phyloP scores from a whole-genome alignment of 2,113 vertebrate genomes.

The Equus przewalskii region DNA sequence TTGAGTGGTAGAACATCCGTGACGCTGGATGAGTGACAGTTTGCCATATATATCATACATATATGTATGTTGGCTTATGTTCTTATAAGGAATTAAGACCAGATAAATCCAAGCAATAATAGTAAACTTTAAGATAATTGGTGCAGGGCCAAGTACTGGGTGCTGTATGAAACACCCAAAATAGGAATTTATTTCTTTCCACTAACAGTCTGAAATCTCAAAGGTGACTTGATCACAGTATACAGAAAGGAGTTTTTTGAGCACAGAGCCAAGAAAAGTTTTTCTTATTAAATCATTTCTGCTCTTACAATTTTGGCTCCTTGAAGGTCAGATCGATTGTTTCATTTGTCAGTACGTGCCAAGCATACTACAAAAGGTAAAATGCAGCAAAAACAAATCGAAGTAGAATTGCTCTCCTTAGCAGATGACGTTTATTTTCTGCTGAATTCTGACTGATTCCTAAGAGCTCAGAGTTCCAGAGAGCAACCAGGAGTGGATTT shows the following conservation, averaged over 20 bases:
- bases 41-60: background rate
- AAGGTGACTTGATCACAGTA: background rate
- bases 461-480: background rate
- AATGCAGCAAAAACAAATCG: background rate
- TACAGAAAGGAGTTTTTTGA: background rate
- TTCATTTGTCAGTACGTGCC: background rate
- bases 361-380: background rate
- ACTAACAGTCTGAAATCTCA: slow-evolving; percentile 30
- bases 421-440: background rate
- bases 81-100: slow-evolving; percentile 29
- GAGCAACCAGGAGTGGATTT: background rate
- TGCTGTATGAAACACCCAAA: background rate
- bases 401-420: background rate
- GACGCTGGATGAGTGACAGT: background rate
- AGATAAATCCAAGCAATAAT: background rate
- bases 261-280: background rate
- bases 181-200: background rate
- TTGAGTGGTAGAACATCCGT: background rate
- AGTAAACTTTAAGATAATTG: background rate
- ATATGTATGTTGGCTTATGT: background rate
- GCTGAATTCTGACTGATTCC: background rate
- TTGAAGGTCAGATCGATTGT: background rate
- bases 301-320: background rate
- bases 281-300: slow-evolving; percentile 58
- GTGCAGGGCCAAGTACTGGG: background rate